Base-by-base conservation (phyloP, 2,888 invertebrate species). In the Lasioglossum oenotherae region DNA sequence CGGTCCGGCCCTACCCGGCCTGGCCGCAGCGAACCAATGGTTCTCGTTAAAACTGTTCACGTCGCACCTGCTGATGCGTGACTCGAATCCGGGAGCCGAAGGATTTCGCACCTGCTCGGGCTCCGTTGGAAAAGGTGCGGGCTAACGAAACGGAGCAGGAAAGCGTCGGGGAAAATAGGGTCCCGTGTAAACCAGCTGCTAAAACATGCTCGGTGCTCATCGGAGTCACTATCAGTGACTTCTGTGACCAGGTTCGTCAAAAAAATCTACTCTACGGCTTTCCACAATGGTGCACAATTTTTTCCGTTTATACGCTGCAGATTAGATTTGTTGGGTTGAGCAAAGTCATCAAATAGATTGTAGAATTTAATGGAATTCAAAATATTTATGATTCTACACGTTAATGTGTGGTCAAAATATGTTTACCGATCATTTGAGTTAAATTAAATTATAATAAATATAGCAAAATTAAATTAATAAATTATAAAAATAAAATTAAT, bases 71-170 rank as follows among this genome's bases (percentile, higher is more conserved):
- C 75, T 73, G 78, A 87, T 49, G 81, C 84, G 84, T 87, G 86
- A 83, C 84, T 76, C 71, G 81, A 89, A 90, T 89, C 85, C 79
- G 64, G 53, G 75, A 16, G 41, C 38, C 44, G 49, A 79, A 67
- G 78, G 80, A 84, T 79, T 71, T 86, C 67, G 69, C 90, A 90
- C 89, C 90, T 90, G 90, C 84, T 46, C 23, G 6, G 69, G 44
- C 23, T 35, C 77, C 12, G 35, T 35, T 49, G 14, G 27, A 44
- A 75, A 81, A 81, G 74, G 75, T 67, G 78, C 23, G 41, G 38
- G 64, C 60, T 14, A 41, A 64, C 35, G 8, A 10, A 16, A 31
- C 35, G 57, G 41, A 19, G 53, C 4, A 27, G 31, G 53, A 35
- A 49, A 60, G 19, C 75, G 27, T 31, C 35, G 27, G 12, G 57